phyloP scores from a whole-genome alignment of 1,140 invertebrate species.

The Coenobita brevimanus region DNA sequence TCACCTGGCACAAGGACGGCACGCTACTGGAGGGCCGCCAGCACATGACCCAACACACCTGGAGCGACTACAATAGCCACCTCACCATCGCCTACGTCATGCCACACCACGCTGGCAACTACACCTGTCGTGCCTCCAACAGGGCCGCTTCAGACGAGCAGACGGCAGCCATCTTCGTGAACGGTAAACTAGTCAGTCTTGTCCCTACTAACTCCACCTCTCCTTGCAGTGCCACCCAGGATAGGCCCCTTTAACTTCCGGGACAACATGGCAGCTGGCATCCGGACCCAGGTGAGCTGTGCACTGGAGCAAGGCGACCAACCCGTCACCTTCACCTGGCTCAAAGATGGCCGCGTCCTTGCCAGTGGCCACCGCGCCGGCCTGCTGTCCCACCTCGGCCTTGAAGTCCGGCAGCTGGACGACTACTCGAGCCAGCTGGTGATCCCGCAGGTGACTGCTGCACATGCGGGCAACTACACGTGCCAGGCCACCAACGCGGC shows the following conservation, averaged over 20 bases:
- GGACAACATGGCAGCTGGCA: slow-evolving; percentile 70
- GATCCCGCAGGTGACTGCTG: slow-evolving; percentile 80
- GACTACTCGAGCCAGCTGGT: slow-evolving; percentile 80
- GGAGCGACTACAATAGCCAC: slow-evolving; percentile 75
- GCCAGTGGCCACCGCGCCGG: not conserved
- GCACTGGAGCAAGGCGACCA: slow-evolving; percentile 85
- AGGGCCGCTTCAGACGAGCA: slow-evolving; percentile 78
- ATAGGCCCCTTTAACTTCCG: slow-evolving; percentile 75
- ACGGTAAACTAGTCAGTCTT: slow-evolving; percentile 71
- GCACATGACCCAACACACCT: slow-evolving; percentile 38
- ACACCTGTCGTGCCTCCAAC: slow-evolving; percentile 84
- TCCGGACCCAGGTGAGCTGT: slow-evolving; percentile 74
- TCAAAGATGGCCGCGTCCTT: slow-evolving; percentile 79
- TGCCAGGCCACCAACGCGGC: slow-evolving; percentile 76
- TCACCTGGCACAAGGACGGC: slow-evolving; percentile 85
- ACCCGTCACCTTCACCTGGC: slow-evolving; percentile 84
- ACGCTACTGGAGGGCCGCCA: slow-evolving; percentile 74
- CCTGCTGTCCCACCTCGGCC: slow-evolving; percentile 70
- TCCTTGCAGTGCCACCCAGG: slow-evolving; percentile 74
- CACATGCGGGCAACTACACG: slow-evolving; percentile 78
- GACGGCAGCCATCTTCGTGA: slow-evolving; percentile 75
- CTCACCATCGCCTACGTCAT: slow-evolving; percentile 72
- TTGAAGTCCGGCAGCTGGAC: slow-evolving; percentile 79
- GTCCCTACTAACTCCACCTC: not conserved
- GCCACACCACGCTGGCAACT: slow-evolving; percentile 77